Evolutionary conservation across 2,797 vertebrate species (phyloP).

Genomic region (Hoplostethus mediterraneus): DNA sequence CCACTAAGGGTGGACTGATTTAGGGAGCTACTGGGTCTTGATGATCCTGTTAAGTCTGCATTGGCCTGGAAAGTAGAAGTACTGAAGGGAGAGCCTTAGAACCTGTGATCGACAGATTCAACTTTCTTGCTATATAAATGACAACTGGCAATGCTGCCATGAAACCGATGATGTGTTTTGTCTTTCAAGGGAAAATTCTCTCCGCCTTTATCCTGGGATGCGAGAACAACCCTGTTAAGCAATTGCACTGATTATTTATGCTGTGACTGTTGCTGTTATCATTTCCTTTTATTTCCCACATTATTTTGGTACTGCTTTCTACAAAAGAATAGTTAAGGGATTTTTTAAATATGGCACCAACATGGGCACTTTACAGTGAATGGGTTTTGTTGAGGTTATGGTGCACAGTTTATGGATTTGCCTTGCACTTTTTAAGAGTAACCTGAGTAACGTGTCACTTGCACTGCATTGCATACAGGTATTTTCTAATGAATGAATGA

Average conservation of each 20-base stretch:
- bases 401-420: too few species aligned
- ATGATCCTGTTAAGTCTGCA: constrained; percentile 39
- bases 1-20: constrained; percentile 3
- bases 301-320: constrained; percentile 66
- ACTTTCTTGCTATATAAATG: constrained; percentile 46
- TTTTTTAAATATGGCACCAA: constrained; percentile 53
- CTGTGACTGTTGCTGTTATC: constrained; percentile 46
- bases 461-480: constrained; percentile 1
- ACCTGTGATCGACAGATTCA: constrained; percentile 42
- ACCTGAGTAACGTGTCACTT: too few species aligned
- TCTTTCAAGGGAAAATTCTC: constrained; percentile 57
- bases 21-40: background rate
- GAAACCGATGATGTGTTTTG: constrained; percentile 23
- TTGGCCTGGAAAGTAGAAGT: constrained; percentile 48
- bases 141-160: constrained; percentile 59
- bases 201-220: constrained; percentile 57
- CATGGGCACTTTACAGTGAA: constrained; percentile 56
- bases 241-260: constrained; percentile 63
- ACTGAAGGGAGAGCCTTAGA: constrained; percentile 35
- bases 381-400: too few species aligned
- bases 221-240: constrained; percentile 44
- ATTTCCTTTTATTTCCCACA: constrained; percentile 12
- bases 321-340: constrained; percentile 50
- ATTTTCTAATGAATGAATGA: constrained; percentile 16
- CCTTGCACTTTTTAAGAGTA: too few species aligned